These are phyloP conservation scores for Nycteola revayana DNA, from an alignment of 2,888 invertebrate species.

Conservation along the genomic window DNA sequence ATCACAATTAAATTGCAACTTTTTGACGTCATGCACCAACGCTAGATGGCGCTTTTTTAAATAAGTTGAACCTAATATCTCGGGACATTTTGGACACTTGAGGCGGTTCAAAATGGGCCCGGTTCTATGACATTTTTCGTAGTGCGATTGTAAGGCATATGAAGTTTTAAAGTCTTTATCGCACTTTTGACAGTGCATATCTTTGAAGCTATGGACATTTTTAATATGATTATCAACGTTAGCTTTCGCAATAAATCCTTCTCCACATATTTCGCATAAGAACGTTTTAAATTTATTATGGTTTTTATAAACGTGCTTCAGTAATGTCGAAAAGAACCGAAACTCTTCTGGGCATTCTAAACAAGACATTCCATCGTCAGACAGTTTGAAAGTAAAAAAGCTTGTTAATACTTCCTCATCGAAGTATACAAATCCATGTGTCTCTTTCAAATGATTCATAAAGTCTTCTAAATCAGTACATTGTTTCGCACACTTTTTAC, in stretches of 20 bases:
- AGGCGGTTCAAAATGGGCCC: conserved; percentile 11
- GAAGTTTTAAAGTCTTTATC: conserved; percentile 38
- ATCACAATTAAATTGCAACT: conserved; percentile 55
- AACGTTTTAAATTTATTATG: conserved; percentile 47
- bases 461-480: conserved; percentile 38
- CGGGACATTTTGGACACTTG: conserved; percentile 60
- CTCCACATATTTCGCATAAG: conserved; percentile 60
- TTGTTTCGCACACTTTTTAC: conserved; percentile 39
- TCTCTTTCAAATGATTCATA: conserved; percentile 32
- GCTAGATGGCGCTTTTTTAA: conserved; percentile 59
- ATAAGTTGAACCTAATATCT: conserved; percentile 49
- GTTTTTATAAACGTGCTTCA: conserved; percentile 46
- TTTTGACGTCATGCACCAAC: conserved; percentile 55
- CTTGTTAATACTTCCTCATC: conserved; percentile 33
- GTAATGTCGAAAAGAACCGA: conserved; percentile 47
- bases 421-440: conserved; percentile 37
- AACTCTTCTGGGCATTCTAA: conserved; percentile 48
- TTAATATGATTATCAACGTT: conserved; percentile 54
- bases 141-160: conserved; percentile 37
- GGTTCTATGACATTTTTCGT: conserved; percentile 23
- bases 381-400: conserved; percentile 44
- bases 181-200: conserved; percentile 39
- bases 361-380: conserved; percentile 47
- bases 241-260: conserved; percentile 50
- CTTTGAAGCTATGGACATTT: conserved; percentile 38